A percentile compares a stretch with the other conserved stretches of the same genome.
These are phyloP conservation scores for Gopherus flavomarginatus DNA, from an alignment of 2,113 vertebrate species.

Conservation along the genomic window DNA sequence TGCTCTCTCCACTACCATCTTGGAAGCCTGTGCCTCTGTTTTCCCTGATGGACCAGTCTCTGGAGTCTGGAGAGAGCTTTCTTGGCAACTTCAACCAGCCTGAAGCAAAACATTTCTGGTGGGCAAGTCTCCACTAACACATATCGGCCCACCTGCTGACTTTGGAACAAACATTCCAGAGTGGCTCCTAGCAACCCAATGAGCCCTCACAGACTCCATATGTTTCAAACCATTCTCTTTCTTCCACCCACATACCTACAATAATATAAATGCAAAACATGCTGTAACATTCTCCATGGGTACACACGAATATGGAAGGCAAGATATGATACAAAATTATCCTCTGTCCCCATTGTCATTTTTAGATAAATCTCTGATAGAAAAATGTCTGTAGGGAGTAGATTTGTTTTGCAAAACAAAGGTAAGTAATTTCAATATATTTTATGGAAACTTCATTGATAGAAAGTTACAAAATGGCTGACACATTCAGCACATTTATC, in stretches of 20 bases:
- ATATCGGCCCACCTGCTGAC: neutral
- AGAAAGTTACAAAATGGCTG: slow-evolving; percentile 16
- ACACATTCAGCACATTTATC: neutral
- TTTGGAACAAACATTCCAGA: neutral
- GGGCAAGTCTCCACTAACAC: neutral
- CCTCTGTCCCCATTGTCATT: neutral
- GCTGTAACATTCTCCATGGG: neutral
- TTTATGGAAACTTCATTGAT: slow-evolving; percentile 7
- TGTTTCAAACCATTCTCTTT: neutral
- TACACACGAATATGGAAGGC: neutral
- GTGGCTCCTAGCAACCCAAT: neutral
- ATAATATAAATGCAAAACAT: neutral
- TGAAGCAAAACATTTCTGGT: neutral
- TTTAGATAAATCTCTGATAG: neutral
- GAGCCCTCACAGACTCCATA: neutral
- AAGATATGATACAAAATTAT: neutral
- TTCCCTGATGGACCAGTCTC: neutral
- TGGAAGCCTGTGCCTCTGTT: neutral
- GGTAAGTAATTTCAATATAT: neutral
- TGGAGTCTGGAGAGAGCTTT: neutral
- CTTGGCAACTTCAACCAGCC: neutral
- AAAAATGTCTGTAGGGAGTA: neutral
- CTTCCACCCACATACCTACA: neutral
- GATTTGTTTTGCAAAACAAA: neutral
- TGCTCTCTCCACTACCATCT: neutral